These are phyloP conservation scores for Bubo scandiacus DNA, from an alignment of 2,113 vertebrate genomes.

Conservation along the genomic window DNA sequence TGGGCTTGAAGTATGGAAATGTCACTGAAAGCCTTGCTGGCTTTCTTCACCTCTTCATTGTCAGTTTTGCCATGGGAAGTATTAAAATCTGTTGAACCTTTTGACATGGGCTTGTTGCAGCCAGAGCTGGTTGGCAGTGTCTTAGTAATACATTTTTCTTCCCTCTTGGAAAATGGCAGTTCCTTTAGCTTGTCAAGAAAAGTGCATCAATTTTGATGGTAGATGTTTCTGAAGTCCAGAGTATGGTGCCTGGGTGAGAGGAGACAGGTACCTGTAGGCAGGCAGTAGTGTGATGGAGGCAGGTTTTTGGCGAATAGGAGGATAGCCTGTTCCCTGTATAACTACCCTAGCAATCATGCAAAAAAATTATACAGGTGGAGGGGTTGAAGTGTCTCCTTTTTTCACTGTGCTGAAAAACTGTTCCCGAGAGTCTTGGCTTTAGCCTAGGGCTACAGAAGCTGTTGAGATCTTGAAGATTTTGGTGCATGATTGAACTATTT, in stretches of 20 bases:
- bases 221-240: neutral
- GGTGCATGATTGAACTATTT: neutral
- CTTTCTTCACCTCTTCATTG: neutral
- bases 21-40: neutral
- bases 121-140: neutral
- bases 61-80: neutral
- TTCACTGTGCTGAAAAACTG: neutral
- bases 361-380: neutral
- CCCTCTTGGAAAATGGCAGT: neutral
- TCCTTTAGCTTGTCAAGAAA: neutral
- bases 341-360: neutral
- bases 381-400: neutral
- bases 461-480: neutral
- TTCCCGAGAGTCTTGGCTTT: neutral
- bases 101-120: rapidly evolving
- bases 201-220: neutral
- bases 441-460: neutral
- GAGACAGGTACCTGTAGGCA: neutral
- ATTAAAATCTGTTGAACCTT: neutral
- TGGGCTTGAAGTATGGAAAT: neutral
- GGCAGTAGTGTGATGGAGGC: neutral
- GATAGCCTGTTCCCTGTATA: neutral
- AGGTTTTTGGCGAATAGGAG: neutral
- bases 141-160: neutral
- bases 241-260: neutral